Evolutionary conservation across 2,797 vertebrate genomes (phyloP).

Genomic region (Galago senegalensis): DNA sequence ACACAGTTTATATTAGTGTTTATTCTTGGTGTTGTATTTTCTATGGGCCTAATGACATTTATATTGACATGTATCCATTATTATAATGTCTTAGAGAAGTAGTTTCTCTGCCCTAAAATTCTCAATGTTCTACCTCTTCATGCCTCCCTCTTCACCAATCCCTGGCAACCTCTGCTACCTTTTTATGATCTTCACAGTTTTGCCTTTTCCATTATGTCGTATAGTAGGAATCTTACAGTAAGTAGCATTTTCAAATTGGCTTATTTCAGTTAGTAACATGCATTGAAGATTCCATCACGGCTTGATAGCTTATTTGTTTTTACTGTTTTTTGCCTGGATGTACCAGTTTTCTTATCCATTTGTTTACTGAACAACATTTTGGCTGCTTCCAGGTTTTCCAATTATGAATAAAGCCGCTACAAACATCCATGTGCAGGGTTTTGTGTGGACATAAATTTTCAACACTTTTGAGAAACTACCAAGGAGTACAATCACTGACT

Average conservation of each 20-base stretch:
- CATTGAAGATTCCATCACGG: neutral
- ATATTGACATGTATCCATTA: neutral
- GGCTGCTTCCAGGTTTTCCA: neutral
- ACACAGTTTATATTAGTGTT: neutral
- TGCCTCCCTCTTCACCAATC: neutral
- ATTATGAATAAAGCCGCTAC: neutral
- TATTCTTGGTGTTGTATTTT: neutral
- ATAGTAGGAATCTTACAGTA: neutral
- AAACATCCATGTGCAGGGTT: neutral
- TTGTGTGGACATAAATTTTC: neutral
- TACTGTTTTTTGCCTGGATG: neutral
- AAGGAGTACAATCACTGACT: neutral
- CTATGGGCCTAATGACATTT: neutral
- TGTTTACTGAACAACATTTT: neutral
- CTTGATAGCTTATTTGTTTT: neutral
- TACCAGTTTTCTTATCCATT: neutral
- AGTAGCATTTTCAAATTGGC: neutral
- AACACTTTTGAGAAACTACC: neutral
- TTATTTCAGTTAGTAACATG: neutral
- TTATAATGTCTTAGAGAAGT: neutral
- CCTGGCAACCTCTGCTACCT: neutral
- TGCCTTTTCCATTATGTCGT: neutral
- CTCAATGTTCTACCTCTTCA: neutral
- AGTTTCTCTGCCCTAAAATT: neutral
- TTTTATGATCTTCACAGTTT: neutral